Evolutionary conservation across 2,797 vertebrate genomes (phyloP), one percentile per base, ranked within the genome.

Genomic region (Glossophaga mutica): DNA sequence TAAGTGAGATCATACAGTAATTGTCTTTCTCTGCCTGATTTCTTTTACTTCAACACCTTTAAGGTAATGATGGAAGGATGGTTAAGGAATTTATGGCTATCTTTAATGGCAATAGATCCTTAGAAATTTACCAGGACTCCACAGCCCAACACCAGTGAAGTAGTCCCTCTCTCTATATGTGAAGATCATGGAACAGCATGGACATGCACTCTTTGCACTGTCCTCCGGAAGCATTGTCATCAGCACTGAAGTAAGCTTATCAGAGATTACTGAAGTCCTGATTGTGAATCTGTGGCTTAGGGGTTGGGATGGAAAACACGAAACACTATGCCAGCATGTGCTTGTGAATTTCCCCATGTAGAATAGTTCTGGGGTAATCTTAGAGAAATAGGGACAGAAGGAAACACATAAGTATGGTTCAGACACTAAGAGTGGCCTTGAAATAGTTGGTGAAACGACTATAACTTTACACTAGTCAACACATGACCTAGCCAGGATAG

Each of bases 11-110:
- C 29, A 44, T 52, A 62, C 6, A 19, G 10, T 42, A 62, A 50
- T 62, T 73, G 29, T 73, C 42, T 87, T 71, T 68, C 29, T 81
- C 88, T n/a, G 21, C 59, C 70, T 90, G 87, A 90, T 37, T 79
- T 70, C 34, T 44, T 81, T 93, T 46, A 81, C 34, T 87, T 55
- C 37, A 16, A 8, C 52, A 14, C 21, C 29, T 14, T 89, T 74
- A 50, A 67, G 34, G 44, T 76, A 84, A 73, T 50, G 5, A 50
- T 6, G n/a, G 42, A 52, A 82, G 22, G 68, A 7, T 10, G 11
- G 6, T 29, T 32, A 50, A 86, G 62, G 84, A 70, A 78, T 67
- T 44, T 78, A 29, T 29, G 68, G 29, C 42, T n/a, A 34, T 67
- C 24, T 91, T 85, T 16, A 44, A 8, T 21, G 88, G 37, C 19